Base-by-base conservation (phyloP, 2,797 vertebrate genomes). In the Chelon auratus region DNA sequence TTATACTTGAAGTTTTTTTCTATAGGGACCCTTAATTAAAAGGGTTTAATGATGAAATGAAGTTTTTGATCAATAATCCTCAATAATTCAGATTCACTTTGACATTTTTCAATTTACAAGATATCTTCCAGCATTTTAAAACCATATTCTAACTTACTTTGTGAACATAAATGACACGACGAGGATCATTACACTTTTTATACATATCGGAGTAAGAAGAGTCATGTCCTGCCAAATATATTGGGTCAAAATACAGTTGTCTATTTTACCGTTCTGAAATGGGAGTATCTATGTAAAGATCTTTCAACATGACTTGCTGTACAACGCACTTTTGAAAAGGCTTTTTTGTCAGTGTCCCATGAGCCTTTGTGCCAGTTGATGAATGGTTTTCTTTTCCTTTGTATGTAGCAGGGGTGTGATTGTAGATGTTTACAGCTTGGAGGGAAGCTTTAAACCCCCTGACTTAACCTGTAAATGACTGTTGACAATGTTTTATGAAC, bases 251-350 rank as follows among this genome's bases (percentile, higher is more conserved):
- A 61, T 33, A 22, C 50, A 72, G 72, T 78, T 78, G 66, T 82
- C 55, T 83, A 14, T 74, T 86, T 71, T 71, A 40, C 56, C 68
- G 42, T 73, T 72, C 22, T 68, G 45, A 43, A 70, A 53, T 71
- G 54, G 63, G 20, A 59, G 48, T 72, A 77, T 89, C 57, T 74
- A 51, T 81, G 77, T 73, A 37, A 72, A 77, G 61, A 75, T 69
- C 67, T 76, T 75, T 53, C 36, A 42, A 72, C 62, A 47, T 48
- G 54, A 84, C 78, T 33, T 69, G 68, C 53, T 84, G 75, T 81
- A 36, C 68, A 53, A 78, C 85, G 81, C 88, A 90, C 88, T 90
- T 91, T 90, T 65, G 53, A 80, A 85, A 66, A 68, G 75, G 79
- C 64, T 79, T 67, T 67, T 78, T 67, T 81, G 81, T 85, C 51